phyloP scores from a whole-genome alignment of 64 coral and sea anemone genomes.

The Platygyra sinensis region DNA sequence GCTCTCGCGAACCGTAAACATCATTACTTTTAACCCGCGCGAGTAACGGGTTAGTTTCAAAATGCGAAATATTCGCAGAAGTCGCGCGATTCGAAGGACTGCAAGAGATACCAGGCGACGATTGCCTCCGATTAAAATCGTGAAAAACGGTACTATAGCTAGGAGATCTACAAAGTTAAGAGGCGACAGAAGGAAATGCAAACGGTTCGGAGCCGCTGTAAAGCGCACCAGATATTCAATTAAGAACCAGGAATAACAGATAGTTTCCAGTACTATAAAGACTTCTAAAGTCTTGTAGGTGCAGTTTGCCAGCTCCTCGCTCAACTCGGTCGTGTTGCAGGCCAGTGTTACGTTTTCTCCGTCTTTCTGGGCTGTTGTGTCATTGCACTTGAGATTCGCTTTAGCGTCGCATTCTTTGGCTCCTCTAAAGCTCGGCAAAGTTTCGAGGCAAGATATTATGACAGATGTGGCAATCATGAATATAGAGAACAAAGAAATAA shows the following conservation, averaged over 20 bases:
- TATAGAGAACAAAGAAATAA: constrained; percentile 73
- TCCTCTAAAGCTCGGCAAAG: constrained; percentile 57
- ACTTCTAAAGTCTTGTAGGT: constrained; percentile 41
- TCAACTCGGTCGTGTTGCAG: background rate
- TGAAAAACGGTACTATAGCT: constrained; percentile 88
- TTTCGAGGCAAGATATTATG: constrained; percentile 81
- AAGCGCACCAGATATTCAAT: constrained; percentile 86
- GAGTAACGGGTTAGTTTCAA: constrained; percentile 93
- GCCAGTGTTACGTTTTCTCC: background rate
- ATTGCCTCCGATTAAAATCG: constrained; percentile 72
- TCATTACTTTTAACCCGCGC: constrained; percentile 75
- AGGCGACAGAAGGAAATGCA: constrained; percentile 69
- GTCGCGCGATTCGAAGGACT: constrained; percentile 69
- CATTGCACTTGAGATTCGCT: background rate
- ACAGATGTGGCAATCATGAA: constrained; percentile 78
- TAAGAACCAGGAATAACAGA: constrained; percentile 89
- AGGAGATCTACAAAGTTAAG: constrained; percentile 85
- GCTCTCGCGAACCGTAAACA: constrained; percentile 83
- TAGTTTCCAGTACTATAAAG: constrained; percentile 73
- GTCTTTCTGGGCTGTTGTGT: background rate
- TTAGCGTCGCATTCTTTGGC: background rate
- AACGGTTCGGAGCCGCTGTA: constrained; percentile 60
- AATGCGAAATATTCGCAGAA: constrained; percentile 80
- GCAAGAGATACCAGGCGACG: constrained; percentile 58
- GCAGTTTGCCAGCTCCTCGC: constrained; percentile 26